Conservation (phyloP, 2,113 vertebrate genomes). For the Corythaeola cristata region DNA sequence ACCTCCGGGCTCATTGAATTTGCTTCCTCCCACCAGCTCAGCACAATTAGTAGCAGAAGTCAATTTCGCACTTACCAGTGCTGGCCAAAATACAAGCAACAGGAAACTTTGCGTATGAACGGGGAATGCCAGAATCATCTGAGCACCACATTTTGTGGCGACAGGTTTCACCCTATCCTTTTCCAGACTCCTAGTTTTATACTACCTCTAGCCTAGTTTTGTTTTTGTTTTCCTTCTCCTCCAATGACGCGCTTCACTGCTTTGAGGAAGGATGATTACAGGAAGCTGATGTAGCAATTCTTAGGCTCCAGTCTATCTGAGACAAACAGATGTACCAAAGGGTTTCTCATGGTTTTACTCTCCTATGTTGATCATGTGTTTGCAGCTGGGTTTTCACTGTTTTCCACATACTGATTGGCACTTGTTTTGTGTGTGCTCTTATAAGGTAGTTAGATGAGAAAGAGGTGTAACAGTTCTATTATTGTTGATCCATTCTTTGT, state of each 20-base stretch:
- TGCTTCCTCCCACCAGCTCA: neutral
- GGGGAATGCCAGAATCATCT: neutral
- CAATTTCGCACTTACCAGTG: neutral
- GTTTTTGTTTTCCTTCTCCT: neutral
- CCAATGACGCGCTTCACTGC: neutral
- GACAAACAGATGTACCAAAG: neutral
- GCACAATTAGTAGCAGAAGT: neutral
- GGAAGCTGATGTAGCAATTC: conserved; percentile 9
- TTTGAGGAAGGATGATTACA: neutral
- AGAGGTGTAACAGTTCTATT: neutral
- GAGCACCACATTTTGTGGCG: neutral
- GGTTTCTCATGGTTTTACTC: neutral
- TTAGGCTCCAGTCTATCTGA: neutral
- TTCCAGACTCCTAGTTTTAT: neutral
- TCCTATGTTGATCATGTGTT: neutral
- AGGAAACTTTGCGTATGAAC: neutral
- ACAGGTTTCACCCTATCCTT: neutral
- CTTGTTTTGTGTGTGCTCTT: neutral
- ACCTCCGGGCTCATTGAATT: neutral
- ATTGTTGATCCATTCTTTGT: neutral
- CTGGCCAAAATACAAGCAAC: neutral
- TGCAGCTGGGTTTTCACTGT: neutral
- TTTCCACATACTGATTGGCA: neutral
- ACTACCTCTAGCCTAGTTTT: neutral
- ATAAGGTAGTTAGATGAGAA: neutral